Conservation (phyloP, 2,797 vertebrate genomes). For the Vultur gryphus region DNA sequence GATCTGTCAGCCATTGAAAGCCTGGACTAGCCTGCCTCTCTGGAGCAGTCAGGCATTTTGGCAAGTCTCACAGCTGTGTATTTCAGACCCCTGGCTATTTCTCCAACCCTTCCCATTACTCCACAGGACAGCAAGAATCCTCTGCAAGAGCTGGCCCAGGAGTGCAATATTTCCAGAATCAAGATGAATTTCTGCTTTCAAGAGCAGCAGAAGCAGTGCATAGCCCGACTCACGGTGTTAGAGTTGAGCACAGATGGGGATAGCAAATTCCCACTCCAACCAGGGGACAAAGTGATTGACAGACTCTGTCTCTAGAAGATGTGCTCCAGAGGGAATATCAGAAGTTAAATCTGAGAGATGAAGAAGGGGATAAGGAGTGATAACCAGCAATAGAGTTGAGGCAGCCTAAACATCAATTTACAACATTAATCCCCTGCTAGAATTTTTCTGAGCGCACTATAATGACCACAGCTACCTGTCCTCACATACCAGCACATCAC, state of each 20-base stretch:
- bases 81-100: neutral
- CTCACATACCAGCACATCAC: neutral
- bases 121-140: neutral
- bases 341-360: neutral
- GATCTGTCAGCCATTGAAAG: neutral
- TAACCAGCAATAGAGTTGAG: neutral
- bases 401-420: neutral
- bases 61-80: neutral
- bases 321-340: neutral
- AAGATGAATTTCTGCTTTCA: neutral
- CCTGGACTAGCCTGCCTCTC: neutral
- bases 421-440: neutral
- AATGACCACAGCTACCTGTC: neutral
- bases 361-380: neutral
- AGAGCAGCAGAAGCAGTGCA: neutral
- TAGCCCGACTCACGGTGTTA: rapidly evolving
- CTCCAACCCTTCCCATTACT: neutral
- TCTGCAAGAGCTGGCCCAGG: neutral
- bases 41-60: neutral
- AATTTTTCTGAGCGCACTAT: neutral
- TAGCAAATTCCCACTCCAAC: neutral
- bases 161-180: neutral
- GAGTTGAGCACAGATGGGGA: neutral
- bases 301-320: neutral
- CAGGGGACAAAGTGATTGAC: neutral